Evolutionary conservation across 1,140 invertebrate genomes (phyloP).

Genomic region (Thaumetopoea pityocampa): DNA sequence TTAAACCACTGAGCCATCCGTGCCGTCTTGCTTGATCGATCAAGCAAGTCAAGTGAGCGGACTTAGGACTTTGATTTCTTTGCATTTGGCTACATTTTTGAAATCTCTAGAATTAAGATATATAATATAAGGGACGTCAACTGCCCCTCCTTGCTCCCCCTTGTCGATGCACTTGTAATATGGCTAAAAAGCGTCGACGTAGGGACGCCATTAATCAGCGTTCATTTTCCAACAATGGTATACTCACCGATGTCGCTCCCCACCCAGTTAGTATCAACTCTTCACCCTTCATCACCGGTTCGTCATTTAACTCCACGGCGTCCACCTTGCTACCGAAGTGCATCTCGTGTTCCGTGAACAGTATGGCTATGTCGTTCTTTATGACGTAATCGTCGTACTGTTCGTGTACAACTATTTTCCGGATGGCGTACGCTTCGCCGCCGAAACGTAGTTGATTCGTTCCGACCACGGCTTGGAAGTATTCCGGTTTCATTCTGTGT

Average conservation of each 20-base stretch:
- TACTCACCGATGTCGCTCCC: conserved; percentile 63
- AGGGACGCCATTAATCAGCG: too few species aligned
- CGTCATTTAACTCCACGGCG: conserved; percentile 55
- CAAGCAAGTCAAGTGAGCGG: too few species aligned
- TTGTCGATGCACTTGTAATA: too few species aligned
- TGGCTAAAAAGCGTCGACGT: too few species aligned
- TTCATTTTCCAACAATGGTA: too few species aligned
- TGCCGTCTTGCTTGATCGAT: too few species aligned
- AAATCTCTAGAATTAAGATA: too few species aligned
- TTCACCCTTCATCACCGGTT: conserved; percentile 53
- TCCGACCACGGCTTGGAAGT: conserved; percentile 60
- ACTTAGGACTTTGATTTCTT: too few species aligned
- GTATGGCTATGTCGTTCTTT: conserved; percentile 61
- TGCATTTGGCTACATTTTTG: too few species aligned
- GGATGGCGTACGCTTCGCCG: conserved; percentile 46
- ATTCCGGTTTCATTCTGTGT: conserved; percentile 53
- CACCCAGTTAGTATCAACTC: conserved; percentile 58
- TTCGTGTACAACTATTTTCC: conserved; percentile 57
- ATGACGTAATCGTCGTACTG: conserved; percentile 52
- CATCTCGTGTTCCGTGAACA: conserved; percentile 58
- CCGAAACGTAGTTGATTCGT: conserved; percentile 58
- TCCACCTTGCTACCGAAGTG: conserved; percentile 61
- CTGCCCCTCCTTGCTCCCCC: too few species aligned
- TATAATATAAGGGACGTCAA: too few species aligned
- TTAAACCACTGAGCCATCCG: too few species aligned